Conservation (phyloP, 23 tunicate species). For the Trididemnum clinides region DNA sequence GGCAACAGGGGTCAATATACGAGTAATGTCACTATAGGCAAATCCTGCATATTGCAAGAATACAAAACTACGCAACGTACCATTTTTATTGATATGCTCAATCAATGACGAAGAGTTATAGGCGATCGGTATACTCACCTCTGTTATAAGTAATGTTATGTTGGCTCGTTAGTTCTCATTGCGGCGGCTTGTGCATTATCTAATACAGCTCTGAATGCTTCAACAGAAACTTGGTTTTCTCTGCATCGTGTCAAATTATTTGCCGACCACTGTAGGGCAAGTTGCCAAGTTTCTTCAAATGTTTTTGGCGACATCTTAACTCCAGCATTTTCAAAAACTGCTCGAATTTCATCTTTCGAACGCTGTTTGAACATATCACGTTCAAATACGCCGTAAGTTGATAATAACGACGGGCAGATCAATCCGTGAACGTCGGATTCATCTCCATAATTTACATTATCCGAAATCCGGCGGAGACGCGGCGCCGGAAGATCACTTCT, state of each 20-base stretch:
- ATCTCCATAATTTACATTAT: constrained; percentile 84
- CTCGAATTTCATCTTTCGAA: constrained; percentile 61
- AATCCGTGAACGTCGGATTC: constrained; percentile 78
- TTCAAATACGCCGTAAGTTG: constrained; percentile 72
- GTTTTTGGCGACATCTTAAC: constrained; percentile 51
- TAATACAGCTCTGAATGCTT: constrained; percentile 60
- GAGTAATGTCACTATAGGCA: too few relatives aligned
- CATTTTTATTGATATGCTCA: too few relatives aligned
- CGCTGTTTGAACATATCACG: constrained; percentile 81
- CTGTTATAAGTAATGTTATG: too few relatives aligned
- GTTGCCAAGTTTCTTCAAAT: constrained; percentile 68
- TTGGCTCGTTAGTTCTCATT: background rate
- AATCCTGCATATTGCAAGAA: too few relatives aligned
- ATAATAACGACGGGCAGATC: constrained; percentile 71
- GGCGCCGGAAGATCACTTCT: constrained; percentile 88
- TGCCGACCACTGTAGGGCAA: constrained; percentile 46
- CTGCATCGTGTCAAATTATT: background rate
- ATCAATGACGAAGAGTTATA: too few relatives aligned
- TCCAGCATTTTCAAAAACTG: constrained; percentile 37
- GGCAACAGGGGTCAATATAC: too few relatives aligned
- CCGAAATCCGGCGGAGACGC: constrained; percentile 70
- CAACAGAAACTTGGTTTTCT: constrained; percentile 62
- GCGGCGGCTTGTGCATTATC: constrained; percentile 50
- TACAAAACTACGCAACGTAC: too few relatives aligned
- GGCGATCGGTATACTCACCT: too few relatives aligned